A percentile compares a stretch with the other conserved stretches of the same genome.
Conservation (phyloP, 2,113 vertebrate species). For the Daphoenositta chrysoptera region DNA sequence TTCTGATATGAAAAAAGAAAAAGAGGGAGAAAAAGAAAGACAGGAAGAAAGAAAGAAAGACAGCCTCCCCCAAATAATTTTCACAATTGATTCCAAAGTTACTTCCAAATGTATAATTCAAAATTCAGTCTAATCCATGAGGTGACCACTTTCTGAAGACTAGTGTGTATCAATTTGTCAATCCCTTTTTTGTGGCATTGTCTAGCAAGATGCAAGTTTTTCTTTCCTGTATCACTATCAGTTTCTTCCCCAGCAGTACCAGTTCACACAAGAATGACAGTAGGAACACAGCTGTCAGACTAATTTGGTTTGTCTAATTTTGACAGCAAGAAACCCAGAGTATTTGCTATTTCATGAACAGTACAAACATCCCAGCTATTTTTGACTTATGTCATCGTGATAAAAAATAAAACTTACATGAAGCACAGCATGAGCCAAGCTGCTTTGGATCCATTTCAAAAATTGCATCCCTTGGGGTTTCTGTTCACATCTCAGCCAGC, state of each 20-base stretch:
- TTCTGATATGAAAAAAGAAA: background rate
- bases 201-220: background rate
- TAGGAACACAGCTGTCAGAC: constrained; percentile 11
- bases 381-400: constrained; percentile 25
- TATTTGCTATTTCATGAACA: constrained; percentile 25
- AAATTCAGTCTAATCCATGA: background rate
- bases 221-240: background rate
- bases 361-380: constrained; percentile 10
- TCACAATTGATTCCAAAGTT: background rate
- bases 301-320: background rate
- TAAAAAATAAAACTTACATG: constrained; percentile 30
- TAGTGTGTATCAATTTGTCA: background rate
- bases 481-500: constrained; percentile 9
- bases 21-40: too few relatives aligned
- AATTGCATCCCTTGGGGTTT: constrained; percentile 11
- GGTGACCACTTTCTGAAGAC: background rate
- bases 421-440: background rate
- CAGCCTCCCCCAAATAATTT: fast-evolving
- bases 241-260: background rate
- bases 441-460: constrained; percentile 42
- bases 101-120: background rate
- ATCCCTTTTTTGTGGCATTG: background rate
- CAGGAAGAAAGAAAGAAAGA: too few relatives aligned
- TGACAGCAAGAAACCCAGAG: background rate
- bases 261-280: background rate